Evolutionary conservation across 53 echinoderm and acorn worm genomes (phyloP).

Genomic region (Stichopus horrens): DNA sequence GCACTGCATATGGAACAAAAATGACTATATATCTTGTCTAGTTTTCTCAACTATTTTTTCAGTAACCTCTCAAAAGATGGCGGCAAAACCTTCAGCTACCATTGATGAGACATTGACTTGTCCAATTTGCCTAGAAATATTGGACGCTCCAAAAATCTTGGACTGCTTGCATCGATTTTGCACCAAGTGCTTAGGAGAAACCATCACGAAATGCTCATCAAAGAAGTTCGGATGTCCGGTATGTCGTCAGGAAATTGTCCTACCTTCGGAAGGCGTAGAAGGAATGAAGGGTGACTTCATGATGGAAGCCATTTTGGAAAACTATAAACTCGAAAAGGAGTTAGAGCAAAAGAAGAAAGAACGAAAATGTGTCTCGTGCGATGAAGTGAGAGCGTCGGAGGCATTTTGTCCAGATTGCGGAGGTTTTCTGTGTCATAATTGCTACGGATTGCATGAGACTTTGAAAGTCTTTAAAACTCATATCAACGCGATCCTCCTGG

Average conservation of each 20-base stretch:
- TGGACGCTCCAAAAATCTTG: not conserved
- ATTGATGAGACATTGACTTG: not conserved
- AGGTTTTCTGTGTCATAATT: not conserved
- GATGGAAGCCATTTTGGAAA: conserved; percentile 3
- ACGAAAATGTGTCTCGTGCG: not conserved
- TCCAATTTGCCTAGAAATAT: not conserved
- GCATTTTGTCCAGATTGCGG: not conserved
- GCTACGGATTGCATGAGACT: not conserved
- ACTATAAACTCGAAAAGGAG: not conserved
- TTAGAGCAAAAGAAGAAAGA: not conserved
- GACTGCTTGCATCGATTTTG: not conserved
- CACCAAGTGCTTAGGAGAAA: not conserved
- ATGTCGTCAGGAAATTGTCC: not conserved
- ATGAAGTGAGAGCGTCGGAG: not conserved
- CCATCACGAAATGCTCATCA: not conserved
- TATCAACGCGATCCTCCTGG: not conserved
- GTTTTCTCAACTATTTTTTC: no score
- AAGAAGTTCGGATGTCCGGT: not conserved
- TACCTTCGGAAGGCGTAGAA: not conserved
- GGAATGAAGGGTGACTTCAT: conserved; percentile 1
- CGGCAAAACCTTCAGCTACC: not conserved
- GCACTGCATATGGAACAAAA: no score
- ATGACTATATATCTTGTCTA: no score
- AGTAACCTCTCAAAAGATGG: not conserved
- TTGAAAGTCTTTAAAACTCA: not conserved